Evolutionary conservation across 2,888 invertebrate genomes (phyloP).

Genomic region (Unio delphinus): DNA sequence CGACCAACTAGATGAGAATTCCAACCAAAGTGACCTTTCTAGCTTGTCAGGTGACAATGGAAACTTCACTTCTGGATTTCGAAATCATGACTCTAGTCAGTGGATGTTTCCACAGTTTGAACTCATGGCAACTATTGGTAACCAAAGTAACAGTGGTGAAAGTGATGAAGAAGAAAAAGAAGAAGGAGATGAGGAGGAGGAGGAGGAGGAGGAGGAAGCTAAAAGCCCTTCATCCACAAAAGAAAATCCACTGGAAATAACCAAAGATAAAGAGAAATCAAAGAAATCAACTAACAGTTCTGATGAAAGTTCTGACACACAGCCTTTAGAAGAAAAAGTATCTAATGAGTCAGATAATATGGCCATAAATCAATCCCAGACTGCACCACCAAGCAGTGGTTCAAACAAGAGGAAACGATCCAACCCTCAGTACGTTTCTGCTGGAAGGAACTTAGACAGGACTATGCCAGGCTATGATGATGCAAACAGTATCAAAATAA

Average conservation of each 20-base stretch:
- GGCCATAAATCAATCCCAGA: constrained; percentile 17
- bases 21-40: constrained; percentile 61
- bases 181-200: constrained; percentile 30
- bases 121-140: constrained; percentile 19
- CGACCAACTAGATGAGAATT: constrained; percentile 59
- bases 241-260: constrained; percentile 20
- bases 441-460: constrained; percentile 76
- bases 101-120: constrained; percentile 70
- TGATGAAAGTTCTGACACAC: constrained; percentile 35
- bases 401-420: constrained; percentile 85
- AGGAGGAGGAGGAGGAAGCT: constrained; percentile 19
- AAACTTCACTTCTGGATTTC: constrained; percentile 35
- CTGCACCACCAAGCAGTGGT: constrained; percentile 34
- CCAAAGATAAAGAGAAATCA: constrained; percentile 25
- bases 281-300: constrained; percentile 18
- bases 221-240: constrained; percentile 30
- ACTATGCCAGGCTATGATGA: constrained; percentile 16
- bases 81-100: constrained; percentile 50
- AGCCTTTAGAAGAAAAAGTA: constrained; percentile 20
- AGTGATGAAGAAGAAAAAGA: constrained; percentile 11
- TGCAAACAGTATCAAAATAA: constrained; percentile 17
- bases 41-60: constrained; percentile 53
- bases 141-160: background rate
- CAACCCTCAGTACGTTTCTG: constrained; percentile 98
- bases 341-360: constrained; percentile 21